Evolutionary conservation across 2,113 vertebrate genomes (phyloP).

Genomic region (Colossoma macropomum): DNA sequence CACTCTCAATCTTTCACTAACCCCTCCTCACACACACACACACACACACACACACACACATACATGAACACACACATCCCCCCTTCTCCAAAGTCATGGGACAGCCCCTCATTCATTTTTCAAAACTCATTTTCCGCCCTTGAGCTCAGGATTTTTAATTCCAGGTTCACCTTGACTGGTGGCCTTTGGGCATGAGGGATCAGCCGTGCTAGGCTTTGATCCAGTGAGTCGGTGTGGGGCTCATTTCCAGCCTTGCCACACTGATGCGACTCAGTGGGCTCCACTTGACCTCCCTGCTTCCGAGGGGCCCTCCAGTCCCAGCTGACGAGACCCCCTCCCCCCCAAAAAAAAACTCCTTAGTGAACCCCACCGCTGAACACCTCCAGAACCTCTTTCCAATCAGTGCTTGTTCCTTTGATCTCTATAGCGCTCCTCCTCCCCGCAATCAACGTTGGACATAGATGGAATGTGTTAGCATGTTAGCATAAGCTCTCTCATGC

Average conservation of each 20-base stretch:
- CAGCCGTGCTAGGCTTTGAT: slow-evolving; percentile 55
- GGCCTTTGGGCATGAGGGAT: slow-evolving; percentile 59
- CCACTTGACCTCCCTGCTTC: slow-evolving; percentile 54
- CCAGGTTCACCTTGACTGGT: slow-evolving; percentile 55
- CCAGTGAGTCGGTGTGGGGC: slow-evolving; percentile 44
- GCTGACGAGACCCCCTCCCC: slow-evolving; percentile 6
- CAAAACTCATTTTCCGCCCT: slow-evolving; percentile 56
- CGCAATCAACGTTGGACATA: slow-evolving; percentile 29
- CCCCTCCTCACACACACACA: too few species aligned
- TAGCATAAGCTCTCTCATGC: slow-evolving; percentile 13
- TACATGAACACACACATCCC: too few species aligned
- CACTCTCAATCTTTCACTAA: neutral
- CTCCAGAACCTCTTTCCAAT: slow-evolving; percentile 47
- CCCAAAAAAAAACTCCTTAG: neutral
- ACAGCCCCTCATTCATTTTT: slow-evolving; percentile 57
- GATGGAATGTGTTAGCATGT: slow-evolving; percentile 12
- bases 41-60: too few species aligned
- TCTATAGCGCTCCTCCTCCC: slow-evolving; percentile 17
- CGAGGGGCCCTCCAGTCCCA: slow-evolving; percentile 38
- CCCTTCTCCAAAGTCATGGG: slow-evolving; percentile 38
- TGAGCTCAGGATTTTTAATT: slow-evolving; percentile 60
- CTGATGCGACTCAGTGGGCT: slow-evolving; percentile 44
- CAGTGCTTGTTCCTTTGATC: slow-evolving; percentile 47
- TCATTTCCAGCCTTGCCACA: slow-evolving; percentile 55
- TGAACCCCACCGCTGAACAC: slow-evolving; percentile 40